Evolutionary conservation across 2,113 vertebrate species (phyloP).

Genomic region (Stegostoma tigrinum): DNA sequence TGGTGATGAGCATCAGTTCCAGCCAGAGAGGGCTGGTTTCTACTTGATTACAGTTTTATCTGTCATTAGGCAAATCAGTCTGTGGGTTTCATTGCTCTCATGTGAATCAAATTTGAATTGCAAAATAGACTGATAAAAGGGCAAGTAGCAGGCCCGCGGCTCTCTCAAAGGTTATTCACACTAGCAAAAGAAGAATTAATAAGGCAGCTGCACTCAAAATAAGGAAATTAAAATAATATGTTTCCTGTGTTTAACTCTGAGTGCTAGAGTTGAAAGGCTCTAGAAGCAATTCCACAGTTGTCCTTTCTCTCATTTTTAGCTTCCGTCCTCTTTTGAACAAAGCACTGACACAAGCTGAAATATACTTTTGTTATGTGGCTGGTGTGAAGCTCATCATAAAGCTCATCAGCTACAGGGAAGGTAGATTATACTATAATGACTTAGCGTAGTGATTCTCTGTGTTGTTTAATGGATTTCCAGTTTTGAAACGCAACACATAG

Average conservation of each 20-base stretch:
- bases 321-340: not conserved
- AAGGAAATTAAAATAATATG: slow-evolving; percentile 23
- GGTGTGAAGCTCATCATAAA: not conserved
- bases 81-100: slow-evolving; percentile 14
- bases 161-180: slow-evolving; percentile 33
- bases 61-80: slow-evolving; percentile 19
- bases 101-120: slow-evolving; percentile 36
- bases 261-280: not conserved
- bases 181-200: slow-evolving; percentile 15
- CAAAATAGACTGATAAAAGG: slow-evolving; percentile 28
- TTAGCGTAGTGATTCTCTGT: too few relatives aligned
- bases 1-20: not conserved
- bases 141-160: slow-evolving; percentile 11
- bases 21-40: not conserved
- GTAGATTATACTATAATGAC: not conserved
- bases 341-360: not conserved
- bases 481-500: not conserved
- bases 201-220: slow-evolving; percentile 26
- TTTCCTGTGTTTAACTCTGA: slow-evolving; percentile 26
- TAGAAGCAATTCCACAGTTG: not conserved
- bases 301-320: not conserved
- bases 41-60: not conserved
- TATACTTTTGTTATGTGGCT: not conserved
- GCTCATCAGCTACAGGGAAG: not conserved
- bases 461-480: not conserved